Conservation (phyloP, 2,113 vertebrate genomes). For the Willisornis vidua region DNA sequence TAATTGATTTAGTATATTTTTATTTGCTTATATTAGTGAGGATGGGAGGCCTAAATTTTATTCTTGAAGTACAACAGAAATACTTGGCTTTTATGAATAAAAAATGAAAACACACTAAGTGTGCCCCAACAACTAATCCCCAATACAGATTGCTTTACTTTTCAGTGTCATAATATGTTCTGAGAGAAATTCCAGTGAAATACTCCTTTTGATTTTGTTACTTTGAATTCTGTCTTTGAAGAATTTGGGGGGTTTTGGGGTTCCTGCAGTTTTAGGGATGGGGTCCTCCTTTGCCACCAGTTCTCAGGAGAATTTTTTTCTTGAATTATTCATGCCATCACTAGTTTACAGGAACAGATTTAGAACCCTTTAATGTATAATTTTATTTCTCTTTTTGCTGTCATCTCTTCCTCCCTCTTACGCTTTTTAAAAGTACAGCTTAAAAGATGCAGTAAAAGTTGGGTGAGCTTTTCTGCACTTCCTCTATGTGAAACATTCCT, state of each 20-base stretch:
- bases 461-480: neutral
- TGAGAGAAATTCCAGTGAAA: neutral
- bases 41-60: neutral
- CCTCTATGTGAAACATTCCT: neutral
- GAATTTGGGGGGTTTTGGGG: accelerated
- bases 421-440: neutral
- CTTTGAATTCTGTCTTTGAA: neutral
- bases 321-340: neutral
- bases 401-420: neutral
- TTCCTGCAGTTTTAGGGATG: neutral
- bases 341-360: neutral
- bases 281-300: neutral
- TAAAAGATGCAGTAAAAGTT: neutral
- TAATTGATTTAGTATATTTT: neutral
- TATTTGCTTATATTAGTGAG: neutral
- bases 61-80: neutral
- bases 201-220: neutral
- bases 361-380: neutral
- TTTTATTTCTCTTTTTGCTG: neutral
- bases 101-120: neutral
- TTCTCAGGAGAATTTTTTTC: neutral
- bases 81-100: neutral
- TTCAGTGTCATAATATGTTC: neutral
- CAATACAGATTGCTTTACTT: neutral
- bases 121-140: neutral